A percentile compares a stretch with the other conserved stretches of the same genome.
phyloP scores from a whole-genome alignment of 2,888 invertebrate genomes.

The Apamea epomidion region DNA sequence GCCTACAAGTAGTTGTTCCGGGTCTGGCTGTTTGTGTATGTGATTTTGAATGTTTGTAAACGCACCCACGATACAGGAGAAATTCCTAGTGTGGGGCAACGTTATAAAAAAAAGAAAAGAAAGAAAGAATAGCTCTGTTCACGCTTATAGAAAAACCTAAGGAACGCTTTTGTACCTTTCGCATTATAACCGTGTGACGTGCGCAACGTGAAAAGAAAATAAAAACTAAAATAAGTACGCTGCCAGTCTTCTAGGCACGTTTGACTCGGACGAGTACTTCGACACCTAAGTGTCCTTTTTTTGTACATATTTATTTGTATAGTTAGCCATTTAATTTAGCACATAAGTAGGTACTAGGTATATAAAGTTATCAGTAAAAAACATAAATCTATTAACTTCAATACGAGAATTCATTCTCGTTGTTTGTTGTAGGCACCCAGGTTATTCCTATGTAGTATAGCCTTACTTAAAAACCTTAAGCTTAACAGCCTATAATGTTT shows the following conservation, averaged over 20 bases:
- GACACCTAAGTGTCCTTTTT: too few relatives aligned
- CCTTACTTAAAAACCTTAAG: neutral
- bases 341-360: too few relatives aligned
- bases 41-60: too few relatives aligned
- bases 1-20: too few relatives aligned
- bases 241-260: too few relatives aligned
- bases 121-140: neutral
- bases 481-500: neutral
- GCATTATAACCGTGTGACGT: neutral
- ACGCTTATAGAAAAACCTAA: neutral
- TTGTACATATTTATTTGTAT: too few relatives aligned
- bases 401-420: neutral
- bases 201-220: neutral
- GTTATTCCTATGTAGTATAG: too few relatives aligned
- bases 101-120: too few relatives aligned
- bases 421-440: neutral
- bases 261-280: too few relatives aligned
- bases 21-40: too few relatives aligned
- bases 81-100: too few relatives aligned
- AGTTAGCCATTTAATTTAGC: neutral
- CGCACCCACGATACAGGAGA: too few relatives aligned
- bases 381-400: neutral
- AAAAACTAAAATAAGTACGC: neutral
- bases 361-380: neutral
- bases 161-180: neutral